These are phyloP conservation scores for Cotesia chilonis DNA, from an alignment of 1,140 invertebrate genomes.

Conservation along the genomic window DNA sequence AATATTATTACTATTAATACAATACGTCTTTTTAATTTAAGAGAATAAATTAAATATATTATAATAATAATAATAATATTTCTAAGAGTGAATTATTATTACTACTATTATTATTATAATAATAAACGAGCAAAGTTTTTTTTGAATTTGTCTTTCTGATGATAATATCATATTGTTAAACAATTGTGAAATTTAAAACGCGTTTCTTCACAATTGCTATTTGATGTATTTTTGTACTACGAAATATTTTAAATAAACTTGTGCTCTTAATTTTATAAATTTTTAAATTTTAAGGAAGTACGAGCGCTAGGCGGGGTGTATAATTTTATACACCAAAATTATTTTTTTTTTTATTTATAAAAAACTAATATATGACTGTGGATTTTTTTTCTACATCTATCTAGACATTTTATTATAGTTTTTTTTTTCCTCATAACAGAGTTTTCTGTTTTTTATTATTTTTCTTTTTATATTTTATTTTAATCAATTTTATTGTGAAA, in stretches of 20 bases:
- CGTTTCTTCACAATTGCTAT: not conserved
- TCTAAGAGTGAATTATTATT: not conserved
- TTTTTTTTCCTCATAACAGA: too few relatives aligned
- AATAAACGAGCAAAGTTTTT: not conserved
- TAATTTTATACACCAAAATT: too few relatives aligned
- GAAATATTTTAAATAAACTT: slow-evolving; percentile 5
- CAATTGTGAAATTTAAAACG: not conserved
- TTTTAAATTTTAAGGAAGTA: too few relatives aligned
- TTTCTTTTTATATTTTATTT: too few relatives aligned
- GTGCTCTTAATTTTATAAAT: not conserved
- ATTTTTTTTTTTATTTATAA: too few relatives aligned
- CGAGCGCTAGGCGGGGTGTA: too few relatives aligned
- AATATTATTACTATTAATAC: not conserved
- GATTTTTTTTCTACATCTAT: too few relatives aligned
- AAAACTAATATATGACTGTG: too few relatives aligned
- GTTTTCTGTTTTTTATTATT: too few relatives aligned
- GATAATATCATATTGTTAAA: not conserved
- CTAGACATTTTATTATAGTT: too few relatives aligned
- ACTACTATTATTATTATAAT: not conserved
- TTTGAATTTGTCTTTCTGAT: not conserved
- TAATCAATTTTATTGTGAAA: too few relatives aligned
- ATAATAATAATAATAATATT: not conserved
- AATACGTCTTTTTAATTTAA: not conserved
- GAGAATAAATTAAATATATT: not conserved
- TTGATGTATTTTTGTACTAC: slow-evolving; percentile 1